These are phyloP conservation scores for Drosophila flavopinicola DNA, from an alignment of 2,888 invertebrate genomes.

Conservation along the genomic window DNA sequence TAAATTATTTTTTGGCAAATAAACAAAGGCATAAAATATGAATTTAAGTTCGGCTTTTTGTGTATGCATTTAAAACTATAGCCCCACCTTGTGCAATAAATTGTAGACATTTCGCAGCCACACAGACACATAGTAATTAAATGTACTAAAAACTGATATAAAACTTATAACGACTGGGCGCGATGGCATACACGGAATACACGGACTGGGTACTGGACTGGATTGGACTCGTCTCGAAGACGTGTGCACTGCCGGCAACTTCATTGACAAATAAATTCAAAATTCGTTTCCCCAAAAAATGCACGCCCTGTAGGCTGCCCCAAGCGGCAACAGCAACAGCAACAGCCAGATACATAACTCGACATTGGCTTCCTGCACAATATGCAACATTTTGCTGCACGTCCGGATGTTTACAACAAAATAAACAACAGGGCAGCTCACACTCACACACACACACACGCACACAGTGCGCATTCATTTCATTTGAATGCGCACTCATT, in stretches of 20 bases:
- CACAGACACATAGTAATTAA: conserved; percentile 70
- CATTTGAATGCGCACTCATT: conserved; percentile 45
- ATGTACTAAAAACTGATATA: conserved; percentile 62
- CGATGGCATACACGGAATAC: conserved; percentile 39
- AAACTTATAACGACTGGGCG: conserved; percentile 46
- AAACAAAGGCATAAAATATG: conserved; percentile 25
- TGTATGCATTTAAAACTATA: conserved; percentile 21
- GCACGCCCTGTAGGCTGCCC: conserved; percentile 62
- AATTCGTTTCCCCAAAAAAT: conserved; percentile 55
- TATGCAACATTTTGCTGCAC: conserved; percentile 78
- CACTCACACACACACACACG: conserved; percentile 1
- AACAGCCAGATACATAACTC: conserved; percentile 38
- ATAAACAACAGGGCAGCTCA: conserved; percentile 67
- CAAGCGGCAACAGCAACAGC: conserved; percentile 20
- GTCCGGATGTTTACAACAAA: conserved; percentile 80
- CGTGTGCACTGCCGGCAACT: conserved; percentile 74
- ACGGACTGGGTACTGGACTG: too few relatives aligned
- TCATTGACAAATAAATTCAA: conserved; percentile 76
- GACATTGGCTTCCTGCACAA: conserved; percentile 72
- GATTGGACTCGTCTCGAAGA: conserved; percentile 32
- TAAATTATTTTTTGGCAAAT: conserved; percentile 45
- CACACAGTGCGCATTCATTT: conserved; percentile 17
- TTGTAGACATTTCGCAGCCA: conserved; percentile 56
- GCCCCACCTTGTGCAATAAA: conserved; percentile 77
- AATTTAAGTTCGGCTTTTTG: conserved; percentile 12